Conservation (phyloP, 2,888 invertebrate genomes). For the Pemphredon lugubris region DNA sequence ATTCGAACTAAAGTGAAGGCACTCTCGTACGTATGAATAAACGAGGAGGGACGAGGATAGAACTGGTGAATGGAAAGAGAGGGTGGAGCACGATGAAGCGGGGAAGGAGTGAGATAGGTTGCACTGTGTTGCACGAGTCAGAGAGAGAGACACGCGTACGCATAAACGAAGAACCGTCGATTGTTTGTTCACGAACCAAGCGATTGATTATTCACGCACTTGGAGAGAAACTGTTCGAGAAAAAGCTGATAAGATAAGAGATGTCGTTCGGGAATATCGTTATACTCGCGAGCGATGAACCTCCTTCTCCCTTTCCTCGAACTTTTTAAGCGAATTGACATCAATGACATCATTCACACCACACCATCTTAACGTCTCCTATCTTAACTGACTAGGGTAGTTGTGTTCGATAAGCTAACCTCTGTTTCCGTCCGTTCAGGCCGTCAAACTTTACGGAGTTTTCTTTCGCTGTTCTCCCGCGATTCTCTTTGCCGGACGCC, state of each 20-base stretch:
- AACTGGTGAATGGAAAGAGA: conserved; percentile 7
- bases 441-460: conserved; percentile 15
- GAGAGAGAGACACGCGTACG: not conserved
- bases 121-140: not conserved
- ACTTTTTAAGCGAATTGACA: conserved; percentile 46
- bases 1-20: conserved; percentile 31
- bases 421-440: conserved; percentile 41
- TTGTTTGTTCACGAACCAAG: too few species aligned
- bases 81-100: not conserved
- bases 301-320: conserved; percentile 18
- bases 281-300: not conserved
- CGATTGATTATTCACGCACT: too few species aligned
- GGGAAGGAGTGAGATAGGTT: conserved; percentile 4
- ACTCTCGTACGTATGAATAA: conserved; percentile 35
- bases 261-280: conserved; percentile 6
- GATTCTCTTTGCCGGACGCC: conserved; percentile 2
- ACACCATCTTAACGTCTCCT: conserved; percentile 23
- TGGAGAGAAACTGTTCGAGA: not conserved
- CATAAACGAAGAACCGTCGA: too few species aligned
- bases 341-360: conserved; percentile 50
- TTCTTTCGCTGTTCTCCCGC: conserved; percentile 17
- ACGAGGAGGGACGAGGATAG: conserved; percentile 17
- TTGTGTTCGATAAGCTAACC: conserved; percentile 56
- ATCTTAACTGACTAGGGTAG: conserved; percentile 57
- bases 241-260: conserved; percentile 33